phyloP scores from a whole-genome alignment of 2,797 vertebrate species.

The Pitangus sulphuratus region DNA sequence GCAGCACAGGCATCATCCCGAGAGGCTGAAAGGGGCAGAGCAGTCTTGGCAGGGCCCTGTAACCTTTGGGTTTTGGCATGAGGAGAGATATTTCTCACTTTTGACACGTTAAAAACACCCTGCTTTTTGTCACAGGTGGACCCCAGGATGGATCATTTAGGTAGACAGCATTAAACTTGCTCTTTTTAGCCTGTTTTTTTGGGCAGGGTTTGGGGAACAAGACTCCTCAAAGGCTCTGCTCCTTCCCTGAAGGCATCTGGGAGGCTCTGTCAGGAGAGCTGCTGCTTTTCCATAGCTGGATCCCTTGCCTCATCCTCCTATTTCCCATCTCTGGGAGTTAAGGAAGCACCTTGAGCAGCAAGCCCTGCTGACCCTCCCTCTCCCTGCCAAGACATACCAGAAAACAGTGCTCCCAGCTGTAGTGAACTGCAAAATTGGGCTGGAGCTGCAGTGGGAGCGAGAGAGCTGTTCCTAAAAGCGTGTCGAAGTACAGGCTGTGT shows the following conservation, averaged over 20 bases:
- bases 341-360: neutral
- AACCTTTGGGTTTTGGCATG: conserved; percentile 14
- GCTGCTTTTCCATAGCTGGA: neutral
- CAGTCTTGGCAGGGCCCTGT: neutral
- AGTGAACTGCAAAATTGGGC: neutral
- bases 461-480: neutral
- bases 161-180: neutral
- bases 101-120: neutral
- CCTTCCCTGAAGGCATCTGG: neutral
- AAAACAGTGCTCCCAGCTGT: neutral
- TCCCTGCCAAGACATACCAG: neutral
- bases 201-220: neutral
- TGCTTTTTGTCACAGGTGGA: neutral
- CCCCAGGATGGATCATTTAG: neutral
- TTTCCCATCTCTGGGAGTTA: neutral
- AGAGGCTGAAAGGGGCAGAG: neutral
- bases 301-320: neutral
- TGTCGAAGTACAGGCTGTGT: neutral
- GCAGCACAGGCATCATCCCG: neutral
- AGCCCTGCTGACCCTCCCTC: neutral
- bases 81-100: neutral
- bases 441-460: neutral
- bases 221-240: neutral
- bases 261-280: neutral
- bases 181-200: neutral